phyloP scores from a whole-genome alignment of 1,140 invertebrate genomes.

The Neodiprion pinetum region DNA sequence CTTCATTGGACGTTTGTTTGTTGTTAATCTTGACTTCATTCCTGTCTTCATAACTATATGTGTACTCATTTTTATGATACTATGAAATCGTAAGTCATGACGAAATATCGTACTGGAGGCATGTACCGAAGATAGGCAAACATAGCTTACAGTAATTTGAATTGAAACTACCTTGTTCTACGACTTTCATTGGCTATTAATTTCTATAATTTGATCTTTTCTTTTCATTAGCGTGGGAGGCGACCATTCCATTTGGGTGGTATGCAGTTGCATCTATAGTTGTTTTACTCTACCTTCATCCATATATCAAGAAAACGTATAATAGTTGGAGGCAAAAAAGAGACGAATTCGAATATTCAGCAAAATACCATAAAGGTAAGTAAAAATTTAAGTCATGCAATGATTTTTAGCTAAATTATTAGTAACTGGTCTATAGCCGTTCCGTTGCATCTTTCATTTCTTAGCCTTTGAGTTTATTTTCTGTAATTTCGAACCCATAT shows the following conservation, averaged over 20 bases:
- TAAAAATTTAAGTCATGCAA: no score
- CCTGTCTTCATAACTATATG: not conserved
- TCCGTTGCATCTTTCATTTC: not conserved
- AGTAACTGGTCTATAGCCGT: not conserved
- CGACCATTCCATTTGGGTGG: slow-evolving; percentile 48
- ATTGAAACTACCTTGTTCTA: not conserved
- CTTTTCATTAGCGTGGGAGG: slow-evolving; percentile 42
- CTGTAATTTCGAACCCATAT: not conserved
- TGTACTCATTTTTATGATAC: not conserved
- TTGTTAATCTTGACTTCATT: no score
- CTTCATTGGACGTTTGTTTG: no score
- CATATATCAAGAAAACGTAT: slow-evolving; percentile 46
- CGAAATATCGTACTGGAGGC: no score
- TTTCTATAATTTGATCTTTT: not conserved
- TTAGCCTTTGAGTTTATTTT: not conserved
- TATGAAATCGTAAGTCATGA: no score
- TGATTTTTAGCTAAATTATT: not conserved
- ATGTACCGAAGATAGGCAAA: no score
- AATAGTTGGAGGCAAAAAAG: slow-evolving; percentile 44
- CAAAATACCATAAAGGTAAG: slow-evolving; percentile 60
- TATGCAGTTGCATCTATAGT: slow-evolving; percentile 42
- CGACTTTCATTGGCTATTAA: not conserved
- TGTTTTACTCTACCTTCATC: slow-evolving; percentile 40
- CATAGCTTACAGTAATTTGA: not conserved
- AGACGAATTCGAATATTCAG: slow-evolving; percentile 51